phyloP scores from a whole-genome alignment of 2,113 vertebrate species.

The Podiceps cristatus region DNA sequence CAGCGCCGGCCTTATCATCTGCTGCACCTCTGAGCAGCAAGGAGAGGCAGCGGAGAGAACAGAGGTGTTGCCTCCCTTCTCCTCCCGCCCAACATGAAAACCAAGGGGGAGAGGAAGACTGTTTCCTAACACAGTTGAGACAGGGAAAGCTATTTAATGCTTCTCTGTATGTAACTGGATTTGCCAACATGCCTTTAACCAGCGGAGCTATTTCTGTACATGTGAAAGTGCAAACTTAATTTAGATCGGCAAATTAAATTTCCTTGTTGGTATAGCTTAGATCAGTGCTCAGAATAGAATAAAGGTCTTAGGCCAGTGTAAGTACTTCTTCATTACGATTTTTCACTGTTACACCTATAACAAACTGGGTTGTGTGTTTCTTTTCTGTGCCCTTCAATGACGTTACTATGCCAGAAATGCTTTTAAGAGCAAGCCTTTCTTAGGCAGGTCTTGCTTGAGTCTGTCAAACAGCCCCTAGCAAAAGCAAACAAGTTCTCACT shows the following conservation, averaged over 20 bases:
- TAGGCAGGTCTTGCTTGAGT: background rate
- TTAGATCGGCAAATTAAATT: background rate
- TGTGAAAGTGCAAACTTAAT: background rate
- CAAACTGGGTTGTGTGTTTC: background rate
- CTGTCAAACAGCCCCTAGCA: conserved; percentile 35
- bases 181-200: background rate
- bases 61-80: background rate
- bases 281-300: conserved; percentile 14
- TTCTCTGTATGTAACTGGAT: background rate
- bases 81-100: background rate
- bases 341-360: background rate
- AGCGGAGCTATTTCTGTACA: background rate
- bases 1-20: background rate
- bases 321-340: background rate
- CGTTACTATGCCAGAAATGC: conserved; percentile 52
- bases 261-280: conserved; percentile 9
- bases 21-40: background rate
- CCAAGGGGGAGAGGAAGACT: background rate
- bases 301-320: background rate
- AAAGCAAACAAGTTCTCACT: conserved; percentile 20
- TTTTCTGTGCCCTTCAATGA: background rate
- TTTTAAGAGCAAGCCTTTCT: conserved; percentile 45
- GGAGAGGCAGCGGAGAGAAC: background rate
- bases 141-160: background rate
- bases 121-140: background rate